Base-by-base conservation (phyloP, 53 echinoderm and acorn worm species). In the Stichopus horrens region DNA sequence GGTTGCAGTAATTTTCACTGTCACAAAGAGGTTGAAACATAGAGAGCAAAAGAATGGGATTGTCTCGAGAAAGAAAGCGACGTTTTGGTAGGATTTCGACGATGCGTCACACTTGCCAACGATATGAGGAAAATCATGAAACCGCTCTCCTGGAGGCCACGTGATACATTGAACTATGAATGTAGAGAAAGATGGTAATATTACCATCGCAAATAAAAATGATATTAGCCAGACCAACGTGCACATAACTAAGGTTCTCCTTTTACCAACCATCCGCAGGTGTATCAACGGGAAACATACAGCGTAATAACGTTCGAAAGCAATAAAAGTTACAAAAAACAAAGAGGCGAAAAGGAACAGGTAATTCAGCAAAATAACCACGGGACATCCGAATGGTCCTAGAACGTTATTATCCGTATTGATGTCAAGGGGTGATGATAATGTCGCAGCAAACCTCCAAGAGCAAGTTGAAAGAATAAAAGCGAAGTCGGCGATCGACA, bases 311-410 rank as follows among this genome's bases (percentile, higher is more conserved):
- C 79, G 51, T 55, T 79, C 79, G 13, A 79, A 52, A 0, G 79
- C 79, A 8, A 79, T 37, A n/a, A 52, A 79, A 55, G 79, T 79
- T 37, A 79, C 79, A 7, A 79, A 79, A 55, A 79, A 79, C 4
- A 79, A 16, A 5, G 79, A 79, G 4, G 79, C 53, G 18, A 79
- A 79, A 4, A 55, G 54, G 18, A 79, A 52, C 52, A 79, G 11
- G 54, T 79, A 52, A 55, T 55, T 79, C 53, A 55, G 54, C 14
- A 79, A 14, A 4, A 79, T 79, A 6, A 79, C 79, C 5, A 52
- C 19, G 8, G 53, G 79, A 79, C 79, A 79, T 11, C 79, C 79
- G 9, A 53, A 18, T 55, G 14, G 6, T 16, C 79, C 79, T 52
- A 79, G 55, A 54, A 79, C 56, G 13, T 8, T 54, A 10, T 79